phyloP scores from a whole-genome alignment of 2,797 vertebrate species.

The Nothura maculosa region DNA sequence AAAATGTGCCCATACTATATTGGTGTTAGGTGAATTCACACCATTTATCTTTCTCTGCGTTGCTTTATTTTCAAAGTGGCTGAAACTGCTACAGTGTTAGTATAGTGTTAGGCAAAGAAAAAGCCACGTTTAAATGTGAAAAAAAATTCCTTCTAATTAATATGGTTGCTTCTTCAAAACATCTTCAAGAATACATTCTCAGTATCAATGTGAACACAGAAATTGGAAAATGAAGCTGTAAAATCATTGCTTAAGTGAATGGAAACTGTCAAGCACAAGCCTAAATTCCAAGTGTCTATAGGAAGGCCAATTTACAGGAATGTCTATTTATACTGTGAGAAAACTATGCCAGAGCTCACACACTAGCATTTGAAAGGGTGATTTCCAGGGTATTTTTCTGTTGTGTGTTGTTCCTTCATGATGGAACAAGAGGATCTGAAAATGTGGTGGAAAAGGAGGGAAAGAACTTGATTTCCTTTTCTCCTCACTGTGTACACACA shows the following conservation, averaged over 20 bases:
- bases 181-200: not conserved
- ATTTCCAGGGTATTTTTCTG: conserved; percentile 5
- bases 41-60: not conserved
- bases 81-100: not conserved
- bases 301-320: not conserved
- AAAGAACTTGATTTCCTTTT: not conserved
- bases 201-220: not conserved
- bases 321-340: not conserved
- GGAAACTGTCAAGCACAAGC: not conserved
- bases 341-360: not conserved
- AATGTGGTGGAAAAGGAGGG: not conserved
- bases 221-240: not conserved
- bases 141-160: not conserved
- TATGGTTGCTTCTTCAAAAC: not conserved
- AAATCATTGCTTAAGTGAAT: not conserved
- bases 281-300: not conserved
- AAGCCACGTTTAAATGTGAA: not conserved
- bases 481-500: not conserved
- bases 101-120: not conserved
- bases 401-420: not conserved
- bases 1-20: not conserved
- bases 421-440: not conserved
- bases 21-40: not conserved
- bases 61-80: not conserved
- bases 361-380: not conserved